Conservation (phyloP, 1,140 invertebrate genomes). For the Stratiolaelaps scimitus region DNA sequence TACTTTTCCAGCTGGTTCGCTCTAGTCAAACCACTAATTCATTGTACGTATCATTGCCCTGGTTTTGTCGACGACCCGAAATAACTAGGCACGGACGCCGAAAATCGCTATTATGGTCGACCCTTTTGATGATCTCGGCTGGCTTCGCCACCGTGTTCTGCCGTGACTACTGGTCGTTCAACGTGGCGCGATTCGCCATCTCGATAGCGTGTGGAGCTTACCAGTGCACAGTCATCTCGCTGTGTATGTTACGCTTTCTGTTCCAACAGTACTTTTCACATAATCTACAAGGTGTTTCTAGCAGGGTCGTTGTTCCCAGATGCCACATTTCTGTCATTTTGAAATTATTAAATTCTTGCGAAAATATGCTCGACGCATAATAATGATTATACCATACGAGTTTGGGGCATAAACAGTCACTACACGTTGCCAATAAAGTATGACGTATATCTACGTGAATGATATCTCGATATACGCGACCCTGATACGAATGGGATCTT, state of each 20-base stretch:
- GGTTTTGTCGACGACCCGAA: no score
- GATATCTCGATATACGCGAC: no score
- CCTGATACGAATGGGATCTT: no score
- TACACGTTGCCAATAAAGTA: neutral
- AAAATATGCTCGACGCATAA: neutral
- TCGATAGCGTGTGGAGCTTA: slow-evolving; percentile 22
- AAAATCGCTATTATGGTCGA: slow-evolving; percentile 5
- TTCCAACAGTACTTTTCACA: neutral
- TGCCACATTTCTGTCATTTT: no score
- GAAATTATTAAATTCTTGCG: neutral
- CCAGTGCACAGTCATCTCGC: slow-evolving; percentile 5
- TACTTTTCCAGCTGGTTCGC: no score
- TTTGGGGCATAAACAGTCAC: neutral
- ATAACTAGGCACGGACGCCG: slow-evolving; percentile 10
- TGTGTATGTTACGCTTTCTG: neutral
- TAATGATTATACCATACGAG: no score
- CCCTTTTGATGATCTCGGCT: slow-evolving; percentile 1
- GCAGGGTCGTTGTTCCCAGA: no score
- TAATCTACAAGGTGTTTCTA: no score
- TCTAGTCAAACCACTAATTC: no score
- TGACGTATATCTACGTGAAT: no score
- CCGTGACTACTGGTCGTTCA: slow-evolving; percentile 19
- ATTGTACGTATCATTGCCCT: no score
- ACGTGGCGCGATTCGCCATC: neutral
- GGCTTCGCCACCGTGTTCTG: slow-evolving; percentile 8